These are phyloP conservation scores for Buphagus erythrorhynchus DNA, from an alignment of 2,797 vertebrate species.

Conservation along the genomic window DNA sequence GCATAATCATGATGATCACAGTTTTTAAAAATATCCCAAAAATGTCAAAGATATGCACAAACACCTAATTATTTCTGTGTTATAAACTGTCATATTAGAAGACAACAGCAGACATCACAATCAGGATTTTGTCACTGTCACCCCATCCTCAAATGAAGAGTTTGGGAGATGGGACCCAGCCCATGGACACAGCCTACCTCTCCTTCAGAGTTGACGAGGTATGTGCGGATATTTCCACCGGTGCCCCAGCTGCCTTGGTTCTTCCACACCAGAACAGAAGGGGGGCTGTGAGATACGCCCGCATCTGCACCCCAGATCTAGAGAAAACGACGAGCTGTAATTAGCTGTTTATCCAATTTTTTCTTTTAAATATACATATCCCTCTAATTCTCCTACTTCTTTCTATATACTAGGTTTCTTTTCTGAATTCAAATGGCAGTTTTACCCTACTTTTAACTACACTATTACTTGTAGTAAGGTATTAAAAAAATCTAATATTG, in stretches of 20 bases:
- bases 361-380: background rate
- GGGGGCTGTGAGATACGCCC: slow-evolving; percentile 89
- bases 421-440: background rate
- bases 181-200: slow-evolving; percentile 78
- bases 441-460: background rate
- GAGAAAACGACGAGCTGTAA: background rate
- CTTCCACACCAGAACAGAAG: slow-evolving; percentile 93
- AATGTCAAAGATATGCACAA: background rate
- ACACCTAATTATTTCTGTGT: background rate
- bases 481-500: background rate
- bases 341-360: background rate
- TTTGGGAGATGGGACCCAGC: background rate
- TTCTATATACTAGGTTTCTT: background rate
- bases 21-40: background rate
- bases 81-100: background rate
- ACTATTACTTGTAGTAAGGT: background rate
- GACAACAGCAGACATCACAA: background rate
- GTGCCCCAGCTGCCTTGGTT: slow-evolving; percentile 92
- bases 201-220: slow-evolving; percentile 85
- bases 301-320: slow-evolving; percentile 94
- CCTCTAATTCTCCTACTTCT: background rate
- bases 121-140: background rate
- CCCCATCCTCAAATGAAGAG: background rate
- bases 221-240: slow-evolving; percentile 82
- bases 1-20: background rate